These are phyloP conservation scores for Lithodes maja DNA, from an alignment of 2,888 invertebrate genomes.

Conservation along the genomic window DNA sequence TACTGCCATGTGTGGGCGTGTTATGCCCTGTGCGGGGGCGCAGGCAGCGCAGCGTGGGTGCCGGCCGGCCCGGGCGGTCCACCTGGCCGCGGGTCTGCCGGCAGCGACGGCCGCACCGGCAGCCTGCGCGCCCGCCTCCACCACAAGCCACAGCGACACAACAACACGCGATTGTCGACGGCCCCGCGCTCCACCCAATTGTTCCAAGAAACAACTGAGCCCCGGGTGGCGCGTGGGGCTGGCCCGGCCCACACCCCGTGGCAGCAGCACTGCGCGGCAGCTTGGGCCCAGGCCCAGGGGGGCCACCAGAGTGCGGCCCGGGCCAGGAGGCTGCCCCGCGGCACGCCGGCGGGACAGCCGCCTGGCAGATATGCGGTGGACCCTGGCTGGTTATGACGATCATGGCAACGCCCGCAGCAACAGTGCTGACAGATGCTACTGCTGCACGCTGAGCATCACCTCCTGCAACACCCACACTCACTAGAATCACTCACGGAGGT, in stretches of 20 bases:
- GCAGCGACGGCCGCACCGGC: slow-evolving; percentile 55
- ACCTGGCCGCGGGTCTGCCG: slow-evolving; percentile 62
- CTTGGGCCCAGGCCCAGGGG: slow-evolving; percentile 61
- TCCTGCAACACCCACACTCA: slow-evolving; percentile 31
- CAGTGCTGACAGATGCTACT: slow-evolving; percentile 23
- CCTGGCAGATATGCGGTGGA: slow-evolving; percentile 69
- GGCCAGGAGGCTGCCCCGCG: slow-evolving; percentile 62
- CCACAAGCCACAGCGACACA: slow-evolving; percentile 69
- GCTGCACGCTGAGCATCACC: slow-evolving; percentile 20
- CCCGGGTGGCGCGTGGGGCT: slow-evolving; percentile 70
- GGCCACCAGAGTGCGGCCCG: slow-evolving; percentile 63
- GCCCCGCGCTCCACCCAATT: slow-evolving; percentile 70
- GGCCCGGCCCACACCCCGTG: slow-evolving; percentile 52
- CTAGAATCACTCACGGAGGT: slow-evolving; percentile 10
- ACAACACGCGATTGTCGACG: slow-evolving; percentile 69
- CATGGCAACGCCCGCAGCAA: slow-evolving; percentile 33
- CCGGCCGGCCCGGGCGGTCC: slow-evolving; percentile 65
- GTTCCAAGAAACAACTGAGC: slow-evolving; percentile 70
- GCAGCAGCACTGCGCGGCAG: slow-evolving; percentile 40
- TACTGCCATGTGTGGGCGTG: slow-evolving; percentile 68
- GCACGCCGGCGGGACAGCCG: slow-evolving; percentile 54
- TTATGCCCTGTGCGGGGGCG: slow-evolving; percentile 46
- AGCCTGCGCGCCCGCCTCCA: slow-evolving; percentile 52
- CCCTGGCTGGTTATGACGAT: slow-evolving; percentile 67
- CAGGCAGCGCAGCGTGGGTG: slow-evolving; percentile 47